A percentile compares a stretch with the other conserved stretches of the same genome.
Conservation (phyloP, 2,888 invertebrate genomes). For the Eilema griseolum region DNA sequence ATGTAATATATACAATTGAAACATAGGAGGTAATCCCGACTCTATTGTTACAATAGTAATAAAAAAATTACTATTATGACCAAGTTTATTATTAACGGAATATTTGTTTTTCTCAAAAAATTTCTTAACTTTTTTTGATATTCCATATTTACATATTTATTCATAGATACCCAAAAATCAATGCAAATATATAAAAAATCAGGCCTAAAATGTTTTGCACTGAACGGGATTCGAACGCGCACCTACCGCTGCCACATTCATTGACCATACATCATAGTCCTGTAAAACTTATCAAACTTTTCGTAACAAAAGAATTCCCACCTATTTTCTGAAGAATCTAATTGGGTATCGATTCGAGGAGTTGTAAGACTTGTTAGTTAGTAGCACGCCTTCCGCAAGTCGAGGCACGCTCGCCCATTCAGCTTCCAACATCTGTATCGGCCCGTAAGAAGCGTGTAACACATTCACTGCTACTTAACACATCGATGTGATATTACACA, state of each 20-base stretch:
- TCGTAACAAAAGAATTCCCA: background rate
- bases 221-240: too few species aligned
- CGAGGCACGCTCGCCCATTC: slow-evolving; percentile 50
- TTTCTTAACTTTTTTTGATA: too few species aligned
- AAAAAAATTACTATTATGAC: background rate
- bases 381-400: slow-evolving; percentile 35
- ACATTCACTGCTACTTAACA: slow-evolving; percentile 69
- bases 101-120: background rate
- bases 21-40: background rate
- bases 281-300: background rate
- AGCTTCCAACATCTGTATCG: slow-evolving; percentile 52
- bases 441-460: slow-evolving; percentile 55
- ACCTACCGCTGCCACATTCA: too few species aligned
- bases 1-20: background rate
- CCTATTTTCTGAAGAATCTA: slow-evolving; percentile 34
- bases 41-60: background rate
- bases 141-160: too few species aligned
- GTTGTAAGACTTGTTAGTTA: slow-evolving; percentile 22
- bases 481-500: slow-evolving; percentile 78
- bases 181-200: too few species aligned
- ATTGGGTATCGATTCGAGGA: slow-evolving; percentile 43
- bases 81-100: background rate
- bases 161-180: too few species aligned
- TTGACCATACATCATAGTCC: background rate
- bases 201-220: background rate